Evolutionary conservation across 2,888 invertebrate genomes (phyloP).

Genomic region (Caenorhabditis wallacei): DNA sequence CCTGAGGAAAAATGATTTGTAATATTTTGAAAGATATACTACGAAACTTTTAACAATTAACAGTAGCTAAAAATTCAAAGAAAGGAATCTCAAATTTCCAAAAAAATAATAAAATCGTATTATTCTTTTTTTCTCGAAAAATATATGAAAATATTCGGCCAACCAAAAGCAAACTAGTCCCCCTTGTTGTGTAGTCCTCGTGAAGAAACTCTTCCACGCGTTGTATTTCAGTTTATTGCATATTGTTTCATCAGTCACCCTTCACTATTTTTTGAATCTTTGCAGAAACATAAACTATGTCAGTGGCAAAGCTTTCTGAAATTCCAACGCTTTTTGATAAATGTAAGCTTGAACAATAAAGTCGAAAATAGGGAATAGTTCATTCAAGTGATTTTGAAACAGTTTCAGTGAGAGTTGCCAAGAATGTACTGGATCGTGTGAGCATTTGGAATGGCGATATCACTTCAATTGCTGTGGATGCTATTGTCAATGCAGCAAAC

Average conservation of each 20-base stretch:
- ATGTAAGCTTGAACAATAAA: constrained; percentile 39
- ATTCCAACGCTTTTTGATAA: constrained; percentile 67
- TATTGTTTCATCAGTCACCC: not conserved
- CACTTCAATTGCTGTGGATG: constrained; percentile 91
- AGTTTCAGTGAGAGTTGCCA: constrained; percentile 62
- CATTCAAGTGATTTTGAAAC: constrained; percentile 1
- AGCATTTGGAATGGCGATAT: constrained; percentile 88
- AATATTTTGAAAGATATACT: too few species aligned
- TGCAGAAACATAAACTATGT: constrained; percentile 27
- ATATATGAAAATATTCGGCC: constrained; percentile 30
- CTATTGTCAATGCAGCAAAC: constrained; percentile 94
- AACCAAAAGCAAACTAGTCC: constrained; percentile 16
- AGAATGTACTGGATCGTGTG: constrained; percentile 65
- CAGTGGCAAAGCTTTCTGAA: constrained; percentile 33
- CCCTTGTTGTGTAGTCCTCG: constrained; percentile 37
- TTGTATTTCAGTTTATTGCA: too few species aligned
- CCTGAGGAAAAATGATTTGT: too few species aligned
- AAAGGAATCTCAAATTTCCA: not conserved
- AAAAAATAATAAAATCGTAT: too few species aligned
- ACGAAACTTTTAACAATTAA: too few species aligned
- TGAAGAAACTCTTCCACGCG: constrained; percentile 50
- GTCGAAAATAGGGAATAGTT: not conserved
- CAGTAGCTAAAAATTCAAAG: too few species aligned
- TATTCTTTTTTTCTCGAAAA: constrained; percentile 27
- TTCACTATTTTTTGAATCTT: not conserved